A percentile compares a stretch with the other conserved stretches of the same genome.
phyloP scores from a whole-genome alignment of 2,888 invertebrate genomes.

The Ypsolopha sequella region DNA sequence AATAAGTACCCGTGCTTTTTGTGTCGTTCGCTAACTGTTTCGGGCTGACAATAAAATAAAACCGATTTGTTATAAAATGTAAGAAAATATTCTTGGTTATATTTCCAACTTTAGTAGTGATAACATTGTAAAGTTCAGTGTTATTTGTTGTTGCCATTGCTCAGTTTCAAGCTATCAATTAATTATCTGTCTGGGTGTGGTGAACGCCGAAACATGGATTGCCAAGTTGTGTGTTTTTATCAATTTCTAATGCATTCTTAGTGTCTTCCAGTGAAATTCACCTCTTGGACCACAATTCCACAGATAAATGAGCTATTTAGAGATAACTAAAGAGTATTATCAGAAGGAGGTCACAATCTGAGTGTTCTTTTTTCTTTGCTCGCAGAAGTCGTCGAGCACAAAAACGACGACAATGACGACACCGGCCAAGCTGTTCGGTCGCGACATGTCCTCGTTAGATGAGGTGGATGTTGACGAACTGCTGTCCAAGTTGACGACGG shows the following conservation, averaged over 20 bases:
- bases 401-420: slow-evolving; percentile 92
- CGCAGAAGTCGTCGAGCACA: slow-evolving; percentile 90
- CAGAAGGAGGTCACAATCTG: slow-evolving; percentile 10
- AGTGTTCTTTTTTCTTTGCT: slow-evolving; percentile 24
- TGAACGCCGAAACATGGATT: slow-evolving; percentile 26
- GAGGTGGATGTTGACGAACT: slow-evolving; percentile 97
- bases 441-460: slow-evolving; percentile 91
- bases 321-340: slow-evolving; percentile 10
- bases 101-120: too few relatives aligned
- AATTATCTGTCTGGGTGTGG: slow-evolving; percentile 44
- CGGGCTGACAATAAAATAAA: too few relatives aligned
- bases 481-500: slow-evolving; percentile 90
- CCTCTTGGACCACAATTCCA: background rate
- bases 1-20: too few relatives aligned
- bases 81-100: too few relatives aligned
- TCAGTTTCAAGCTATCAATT: slow-evolving; percentile 19
- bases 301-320: slow-evolving; percentile 27
- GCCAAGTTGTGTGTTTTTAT: slow-evolving; percentile 17
- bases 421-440: slow-evolving; percentile 90
- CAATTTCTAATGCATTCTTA: background rate
- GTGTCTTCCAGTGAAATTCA: too few relatives aligned
- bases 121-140: too few relatives aligned
- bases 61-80: too few relatives aligned
- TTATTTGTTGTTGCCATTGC: too few relatives aligned
- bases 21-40: too few relatives aligned